Base-by-base conservation (phyloP, 1,140 invertebrate species). In the Zeugodacus cucurbitae region DNA sequence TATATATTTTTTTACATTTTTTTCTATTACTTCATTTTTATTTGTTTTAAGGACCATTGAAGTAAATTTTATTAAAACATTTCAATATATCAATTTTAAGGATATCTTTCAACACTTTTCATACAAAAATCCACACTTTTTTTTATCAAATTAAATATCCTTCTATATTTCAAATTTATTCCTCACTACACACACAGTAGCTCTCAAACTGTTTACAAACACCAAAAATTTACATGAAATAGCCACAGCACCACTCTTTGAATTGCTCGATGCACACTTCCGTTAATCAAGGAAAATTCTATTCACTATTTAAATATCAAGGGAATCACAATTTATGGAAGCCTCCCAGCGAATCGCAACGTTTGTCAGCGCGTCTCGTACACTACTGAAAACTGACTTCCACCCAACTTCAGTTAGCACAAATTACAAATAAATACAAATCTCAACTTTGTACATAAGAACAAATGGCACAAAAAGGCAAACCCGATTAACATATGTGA, bases 341-440 rank as follows among this genome's bases (percentile, higher is more conserved):
- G 20, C 32, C 34, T 44, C 17, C 26, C n/a, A 48, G 44, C 74
- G 41, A 82, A 4, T 20, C 41, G 22, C 32, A 58, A 58, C 85
- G 88, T 87, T 59, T 89, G 59, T 70, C 59, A 85, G 78, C 86
- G 70, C 88, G 86, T 82, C 88, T 87, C 74, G 87, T 82, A 87
- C 88, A 87, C 70, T 89, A 89, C 88, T 89, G 58, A 82, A 26
- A 44, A 78, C n/a, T n/a, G n/a, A 87, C 70, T 89, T 89, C 41
- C 58, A 87, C 85, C 78, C 58, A 87, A 87, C 78, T 82, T 85
- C 57, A 86, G 44, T 37, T 58, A 85, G 34, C 85, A 62, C 67
- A 85, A 88, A 88, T 88, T 87, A 67, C 48, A 70, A 54, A 54
- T 54, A 54, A 54, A 37, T 82, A 41, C 37, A 58, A 48, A 62